Percentiles rank a stretch among this genome's conserved stretches.
These are phyloP conservation scores for Cydia pomonella DNA, from an alignment of 1,140 invertebrate genomes.

Conservation along the genomic window DNA sequence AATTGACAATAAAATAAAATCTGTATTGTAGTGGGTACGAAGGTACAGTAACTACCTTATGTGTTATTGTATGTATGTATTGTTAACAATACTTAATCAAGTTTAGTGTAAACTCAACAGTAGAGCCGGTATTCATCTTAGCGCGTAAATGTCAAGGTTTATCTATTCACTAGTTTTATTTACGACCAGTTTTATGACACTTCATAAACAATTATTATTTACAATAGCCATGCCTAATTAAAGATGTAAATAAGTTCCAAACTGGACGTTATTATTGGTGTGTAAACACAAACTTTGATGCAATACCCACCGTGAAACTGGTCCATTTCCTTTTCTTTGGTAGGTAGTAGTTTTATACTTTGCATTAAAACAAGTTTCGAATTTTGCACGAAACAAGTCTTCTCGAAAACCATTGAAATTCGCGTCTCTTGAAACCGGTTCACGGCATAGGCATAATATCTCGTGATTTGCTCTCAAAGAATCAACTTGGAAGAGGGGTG, in stretches of 20 bases:
- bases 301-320: not conserved
- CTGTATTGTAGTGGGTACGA: too few relatives aligned
- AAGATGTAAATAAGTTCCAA: not conserved
- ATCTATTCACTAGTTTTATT: not conserved
- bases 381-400: not conserved
- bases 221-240: not conserved
- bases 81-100: not conserved
- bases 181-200: conserved; percentile 22
- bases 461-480: conserved; percentile 14
- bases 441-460: conserved; percentile 1
- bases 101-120: not conserved
- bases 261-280: not conserved
- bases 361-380: not conserved
- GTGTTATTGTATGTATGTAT: not conserved
- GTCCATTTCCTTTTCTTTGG: not conserved
- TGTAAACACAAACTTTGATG: not conserved
- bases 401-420: conserved; percentile 18
- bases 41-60: not conserved
- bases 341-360: not conserved
- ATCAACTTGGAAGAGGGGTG: not conserved
- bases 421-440: conserved; percentile 16
- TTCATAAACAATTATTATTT: not conserved
- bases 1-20: not conserved
- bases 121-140: not conserved
- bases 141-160: conserved; percentile 22